phyloP scores from a whole-genome alignment of 2,113 vertebrate species.

The Sinocyclocheilus anophthalmus region DNA sequence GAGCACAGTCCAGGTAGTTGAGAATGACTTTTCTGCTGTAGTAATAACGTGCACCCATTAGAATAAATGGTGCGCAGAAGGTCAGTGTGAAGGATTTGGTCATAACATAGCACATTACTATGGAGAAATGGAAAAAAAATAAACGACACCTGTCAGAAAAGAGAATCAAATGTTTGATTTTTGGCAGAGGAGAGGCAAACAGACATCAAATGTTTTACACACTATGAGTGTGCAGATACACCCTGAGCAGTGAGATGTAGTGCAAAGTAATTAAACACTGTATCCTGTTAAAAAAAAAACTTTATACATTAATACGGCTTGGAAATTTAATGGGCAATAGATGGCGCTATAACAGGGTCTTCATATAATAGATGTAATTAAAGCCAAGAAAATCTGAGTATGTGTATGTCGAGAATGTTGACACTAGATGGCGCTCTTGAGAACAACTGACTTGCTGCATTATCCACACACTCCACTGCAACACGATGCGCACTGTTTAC shows the following conservation, averaged over 20 bases:
- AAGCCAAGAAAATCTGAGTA: constrained; percentile 2
- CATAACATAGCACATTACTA: constrained; percentile 96
- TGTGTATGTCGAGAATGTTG: constrained; percentile 41
- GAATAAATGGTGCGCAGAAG: constrained; percentile 87
- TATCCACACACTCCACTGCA: constrained; percentile 49
- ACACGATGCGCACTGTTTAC: constrained; percentile 47
- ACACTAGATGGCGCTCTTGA: constrained; percentile 66
- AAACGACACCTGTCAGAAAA: constrained; percentile 97
- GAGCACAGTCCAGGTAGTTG: constrained; percentile 91
- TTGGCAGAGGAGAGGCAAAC: constrained; percentile 73
- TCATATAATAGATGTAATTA: not conserved
- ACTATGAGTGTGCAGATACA: not conserved
- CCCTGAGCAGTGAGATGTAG: constrained; percentile 6
- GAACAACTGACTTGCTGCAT: constrained; percentile 51
- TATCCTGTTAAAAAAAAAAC: not conserved
- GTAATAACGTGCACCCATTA: constrained; percentile 95
- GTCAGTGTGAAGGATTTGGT: constrained; percentile 94
- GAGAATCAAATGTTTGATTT: constrained; percentile 92
- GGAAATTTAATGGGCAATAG: not conserved
- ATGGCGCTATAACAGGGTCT: not conserved
- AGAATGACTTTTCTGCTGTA: constrained; percentile 99
- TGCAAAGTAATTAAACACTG: not conserved
- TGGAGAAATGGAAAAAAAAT: constrained; percentile 95
- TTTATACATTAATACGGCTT: not conserved
- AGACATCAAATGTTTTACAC: constrained; percentile 52